Conservation (phyloP, 2,797 vertebrate genomes). For the Mormyrops boulengeri region DNA sequence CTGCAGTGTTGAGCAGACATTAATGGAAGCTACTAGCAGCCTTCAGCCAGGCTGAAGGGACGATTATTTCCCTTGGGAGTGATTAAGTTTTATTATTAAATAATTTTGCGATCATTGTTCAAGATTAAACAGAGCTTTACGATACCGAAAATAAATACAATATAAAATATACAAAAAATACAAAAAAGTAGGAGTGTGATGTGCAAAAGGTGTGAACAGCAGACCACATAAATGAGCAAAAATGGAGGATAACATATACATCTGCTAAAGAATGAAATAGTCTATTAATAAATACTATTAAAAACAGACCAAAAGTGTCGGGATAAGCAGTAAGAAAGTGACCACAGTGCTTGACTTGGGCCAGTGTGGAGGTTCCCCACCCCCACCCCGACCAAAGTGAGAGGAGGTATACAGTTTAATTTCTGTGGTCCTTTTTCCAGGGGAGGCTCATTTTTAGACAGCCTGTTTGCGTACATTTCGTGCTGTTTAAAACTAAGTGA, state of each 20-base stretch:
- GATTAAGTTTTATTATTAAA: not conserved
- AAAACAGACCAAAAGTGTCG: not conserved
- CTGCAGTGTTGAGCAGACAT: not conserved
- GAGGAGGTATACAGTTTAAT: not conserved
- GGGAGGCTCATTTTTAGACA: not conserved
- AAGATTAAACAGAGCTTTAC: not conserved
- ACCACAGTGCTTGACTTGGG: not conserved
- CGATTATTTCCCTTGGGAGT: not conserved
- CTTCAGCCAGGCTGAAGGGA: not conserved
- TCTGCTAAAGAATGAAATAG: not conserved
- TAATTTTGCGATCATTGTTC: not conserved
- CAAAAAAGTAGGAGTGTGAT: not conserved
- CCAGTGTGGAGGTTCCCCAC: not conserved
- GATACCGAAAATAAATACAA: not conserved
- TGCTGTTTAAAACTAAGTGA: not conserved
- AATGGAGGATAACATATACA: not conserved
- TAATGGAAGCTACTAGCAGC: not conserved
- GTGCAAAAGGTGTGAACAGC: no score
- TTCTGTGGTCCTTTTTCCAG: not conserved
- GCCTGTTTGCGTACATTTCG: not conserved
- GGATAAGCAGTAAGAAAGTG: not conserved
- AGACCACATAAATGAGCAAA: not conserved
- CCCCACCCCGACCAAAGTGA: not conserved
- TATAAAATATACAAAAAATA: not conserved
- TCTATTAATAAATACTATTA: not conserved